Conservation (phyloP, 2,113 vertebrate species). For the Phylloscopus trochiloides region DNA sequence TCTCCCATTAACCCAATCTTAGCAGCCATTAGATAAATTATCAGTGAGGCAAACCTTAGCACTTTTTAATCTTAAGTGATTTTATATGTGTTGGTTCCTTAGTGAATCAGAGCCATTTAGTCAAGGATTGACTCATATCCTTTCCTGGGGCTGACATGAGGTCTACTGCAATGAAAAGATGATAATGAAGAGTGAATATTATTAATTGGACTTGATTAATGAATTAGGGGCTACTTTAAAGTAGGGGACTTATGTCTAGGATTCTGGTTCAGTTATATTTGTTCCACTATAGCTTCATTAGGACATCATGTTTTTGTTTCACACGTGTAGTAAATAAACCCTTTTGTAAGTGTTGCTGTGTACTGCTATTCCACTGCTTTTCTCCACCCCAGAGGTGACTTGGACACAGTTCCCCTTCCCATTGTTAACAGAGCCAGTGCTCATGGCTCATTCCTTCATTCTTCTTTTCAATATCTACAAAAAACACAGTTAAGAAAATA, state of each 20-base stretch:
- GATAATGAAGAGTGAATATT: background rate
- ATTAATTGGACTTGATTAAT: background rate
- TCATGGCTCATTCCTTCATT: background rate
- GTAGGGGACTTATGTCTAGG: background rate
- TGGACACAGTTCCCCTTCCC: background rate
- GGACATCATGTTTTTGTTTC: background rate
- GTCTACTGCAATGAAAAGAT: background rate
- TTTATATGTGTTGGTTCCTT: constrained; percentile 41
- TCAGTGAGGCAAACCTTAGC: constrained; percentile 36
- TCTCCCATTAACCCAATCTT: constrained; percentile 27
- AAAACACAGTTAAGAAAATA: background rate
- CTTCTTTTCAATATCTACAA: background rate
- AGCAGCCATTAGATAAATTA: constrained; percentile 62
- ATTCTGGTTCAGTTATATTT: background rate
- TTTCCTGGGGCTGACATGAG: background rate
- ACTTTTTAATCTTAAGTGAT: constrained; percentile 37
- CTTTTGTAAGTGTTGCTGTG: background rate
- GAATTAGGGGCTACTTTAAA: background rate
- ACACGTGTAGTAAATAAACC: background rate
- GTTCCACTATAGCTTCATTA: background rate
- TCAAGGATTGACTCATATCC: constrained; percentile 47
- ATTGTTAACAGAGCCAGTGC: background rate
- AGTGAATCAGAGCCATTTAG: constrained; percentile 42
- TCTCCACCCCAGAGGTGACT: background rate
- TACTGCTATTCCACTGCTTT: background rate